Evolutionary conservation across 2,888 invertebrate genomes (phyloP), one percentile per base, ranked within the genome.

Genomic region (Unio delphinus): DNA sequence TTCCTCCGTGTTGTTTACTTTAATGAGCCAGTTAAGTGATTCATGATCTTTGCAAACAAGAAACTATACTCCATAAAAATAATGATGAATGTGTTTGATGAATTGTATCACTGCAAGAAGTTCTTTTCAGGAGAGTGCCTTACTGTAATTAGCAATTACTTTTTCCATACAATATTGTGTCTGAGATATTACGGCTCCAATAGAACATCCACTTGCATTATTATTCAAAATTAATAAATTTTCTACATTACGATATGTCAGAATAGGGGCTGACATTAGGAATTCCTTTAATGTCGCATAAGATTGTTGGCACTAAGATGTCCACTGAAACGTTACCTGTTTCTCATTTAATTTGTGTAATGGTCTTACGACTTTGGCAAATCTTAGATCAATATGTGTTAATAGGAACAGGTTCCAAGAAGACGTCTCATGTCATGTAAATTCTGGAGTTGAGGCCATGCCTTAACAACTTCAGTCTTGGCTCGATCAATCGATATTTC

Each of bases 21-120:
- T 67, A 20, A 65, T 57, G 17, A 80, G 65, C 76, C 75, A 75
- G 5, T 55, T 58, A n/a, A 79, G 64, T 17, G 76, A 67, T 26
- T 68, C 72, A 69, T 80, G 78, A 64, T 79, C 78, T 18, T 68
- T 72, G 8, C 70, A 18, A 26, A 75, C 45, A 26, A 58, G 45
- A 57, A 74, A 67, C 0, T 64, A 30, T 28, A 56, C 45, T 23
- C 76, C 78, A 69, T 73, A 76, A 23, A 80, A 58, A 68, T 78
- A 76, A 56, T 67, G 73, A 30, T 72, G 75, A 64, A 75, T 76
- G 23, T 78, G 63, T 64, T 70, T 70, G 11, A 70, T 56, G 5
- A 70, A 55, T 45, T 62, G 20, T 18, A 79, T 68, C 8, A 79
- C 65, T 20, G 74, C 76, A 15, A 76, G 63, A 17, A 79, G 57